These are phyloP conservation scores for Leptinotarsa juncta DNA, from an alignment of 2,888 invertebrate species.

Conservation along the genomic window DNA sequence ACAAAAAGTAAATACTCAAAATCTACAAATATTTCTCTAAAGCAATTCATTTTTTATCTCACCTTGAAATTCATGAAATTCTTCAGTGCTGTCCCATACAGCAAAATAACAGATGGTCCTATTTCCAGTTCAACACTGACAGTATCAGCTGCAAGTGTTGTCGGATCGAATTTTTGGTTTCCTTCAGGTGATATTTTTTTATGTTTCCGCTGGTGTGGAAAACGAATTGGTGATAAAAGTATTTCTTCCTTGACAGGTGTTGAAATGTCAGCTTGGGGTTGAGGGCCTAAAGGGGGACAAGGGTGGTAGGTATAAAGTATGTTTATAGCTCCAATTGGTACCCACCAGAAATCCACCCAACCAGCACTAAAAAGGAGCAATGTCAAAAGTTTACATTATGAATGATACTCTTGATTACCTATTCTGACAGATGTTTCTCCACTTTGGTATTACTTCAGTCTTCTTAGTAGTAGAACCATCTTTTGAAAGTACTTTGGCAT, in stretches of 20 bases:
- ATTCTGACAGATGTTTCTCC: constrained; percentile 84
- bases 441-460: constrained; percentile 73
- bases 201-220: constrained; percentile 73
- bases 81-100: constrained; percentile 92
- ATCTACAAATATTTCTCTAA: background rate
- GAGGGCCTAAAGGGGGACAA: constrained; percentile 87
- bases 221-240: constrained; percentile 89
- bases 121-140: constrained; percentile 94
- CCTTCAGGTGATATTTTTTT: constrained; percentile 68
- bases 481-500: constrained; percentile 85
- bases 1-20: constrained; percentile 45
- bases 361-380: constrained; percentile 67
- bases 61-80: constrained; percentile 89
- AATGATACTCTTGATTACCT: constrained; percentile 61
- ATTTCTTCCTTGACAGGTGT: constrained; percentile 96
- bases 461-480: constrained; percentile 73
- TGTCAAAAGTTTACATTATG: background rate
- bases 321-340: constrained; percentile 92
- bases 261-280: constrained; percentile 91
- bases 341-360: constrained; percentile 97
- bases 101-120: constrained; percentile 89
- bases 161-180: constrained; percentile 86
- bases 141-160: constrained; percentile 85
- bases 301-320: constrained; percentile 94
- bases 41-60: constrained; percentile 32